A percentile compares a stretch with the other conserved stretches of the same genome.
Evolutionary conservation across 2,888 invertebrate genomes (phyloP).

Genomic region (Volucella inflata): DNA sequence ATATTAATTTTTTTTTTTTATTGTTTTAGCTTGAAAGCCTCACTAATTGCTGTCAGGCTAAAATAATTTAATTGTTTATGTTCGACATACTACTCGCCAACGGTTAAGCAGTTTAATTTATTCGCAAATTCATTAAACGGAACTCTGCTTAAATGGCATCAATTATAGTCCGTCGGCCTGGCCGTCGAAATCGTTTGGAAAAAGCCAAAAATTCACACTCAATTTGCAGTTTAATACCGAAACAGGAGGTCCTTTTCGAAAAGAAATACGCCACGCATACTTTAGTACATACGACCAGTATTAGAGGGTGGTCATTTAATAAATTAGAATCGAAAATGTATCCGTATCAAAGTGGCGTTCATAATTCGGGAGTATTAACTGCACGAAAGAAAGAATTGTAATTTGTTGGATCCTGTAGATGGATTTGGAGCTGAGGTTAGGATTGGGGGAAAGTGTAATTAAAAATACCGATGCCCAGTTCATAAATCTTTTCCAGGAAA

Average conservation of each 20-base stretch:
- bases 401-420: slow-evolving; percentile 24
- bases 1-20: slow-evolving; percentile 32
- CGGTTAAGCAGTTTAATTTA: slow-evolving; percentile 72
- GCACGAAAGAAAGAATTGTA: slow-evolving; percentile 56
- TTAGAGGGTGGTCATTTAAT: slow-evolving; percentile 37
- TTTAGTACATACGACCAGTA: background rate
- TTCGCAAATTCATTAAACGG: slow-evolving; percentile 70
- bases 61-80: slow-evolving; percentile 68
- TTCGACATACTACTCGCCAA: slow-evolving; percentile 39
- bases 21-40: background rate
- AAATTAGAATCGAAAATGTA: slow-evolving; percentile 66
- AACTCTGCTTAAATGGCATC: slow-evolving; percentile 55
- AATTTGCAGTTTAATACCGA: slow-evolving; percentile 61
- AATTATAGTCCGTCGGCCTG: slow-evolving; percentile 48
- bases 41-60: slow-evolving; percentile 55
- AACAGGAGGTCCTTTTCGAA: background rate
- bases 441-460: slow-evolving; percentile 53
- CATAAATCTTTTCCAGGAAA: slow-evolving; percentile 68
- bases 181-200: background rate
- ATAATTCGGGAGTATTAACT: slow-evolving; percentile 65
- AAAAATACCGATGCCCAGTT: slow-evolving; percentile 64
- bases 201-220: slow-evolving; percentile 58
- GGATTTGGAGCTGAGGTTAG: background rate
- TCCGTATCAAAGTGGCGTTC: slow-evolving; percentile 47
- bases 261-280: slow-evolving; percentile 6